Percentiles rank a stretch among this genome's conserved stretches.
phyloP scores from a whole-genome alignment of 35 echinoderm and acorn worm genomes.

The Amphiura filiformis region DNA sequence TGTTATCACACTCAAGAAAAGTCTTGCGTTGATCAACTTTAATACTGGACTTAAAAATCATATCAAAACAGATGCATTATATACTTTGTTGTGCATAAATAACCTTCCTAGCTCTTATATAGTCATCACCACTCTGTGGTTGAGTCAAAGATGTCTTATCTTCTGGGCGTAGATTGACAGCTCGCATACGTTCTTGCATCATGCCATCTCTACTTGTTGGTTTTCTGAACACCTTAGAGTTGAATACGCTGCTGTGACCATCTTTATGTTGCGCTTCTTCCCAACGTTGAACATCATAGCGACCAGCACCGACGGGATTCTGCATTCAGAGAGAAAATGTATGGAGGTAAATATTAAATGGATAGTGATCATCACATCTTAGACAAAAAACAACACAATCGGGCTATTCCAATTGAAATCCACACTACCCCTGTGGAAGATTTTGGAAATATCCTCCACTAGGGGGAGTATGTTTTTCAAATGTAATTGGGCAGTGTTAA shows the following conservation, averaged over 20 bases:
- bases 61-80: too few species aligned
- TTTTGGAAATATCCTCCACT: too few species aligned
- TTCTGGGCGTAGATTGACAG: conserved; percentile 42
- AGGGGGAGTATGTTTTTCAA: too few species aligned
- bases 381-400: too few species aligned
- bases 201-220: conserved; percentile 64
- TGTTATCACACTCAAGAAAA: too few species aligned
- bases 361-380: too few species aligned
- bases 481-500: too few species aligned
- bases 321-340: conserved; percentile 4
- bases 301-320: conserved; percentile 95
- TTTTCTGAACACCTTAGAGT: conserved; percentile 82
- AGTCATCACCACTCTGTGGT: conserved; percentile 45
- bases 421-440: too few species aligned
- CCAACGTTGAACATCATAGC: conserved; percentile 81
- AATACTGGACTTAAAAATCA: too few species aligned
- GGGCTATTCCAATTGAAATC: too few species aligned
- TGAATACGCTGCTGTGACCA: conserved; percentile 90
- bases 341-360: too few species aligned
- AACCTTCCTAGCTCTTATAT: conserved; percentile 57
- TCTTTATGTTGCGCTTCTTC: conserved; percentile 86
- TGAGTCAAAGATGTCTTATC: conserved; percentile 26
- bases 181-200: conserved; percentile 80
- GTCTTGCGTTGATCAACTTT: too few species aligned
- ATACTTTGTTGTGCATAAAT: conserved; percentile 71